Evolutionary conservation across 2,888 invertebrate genomes (phyloP).

Genomic region (Polydrusus cervinus): DNA sequence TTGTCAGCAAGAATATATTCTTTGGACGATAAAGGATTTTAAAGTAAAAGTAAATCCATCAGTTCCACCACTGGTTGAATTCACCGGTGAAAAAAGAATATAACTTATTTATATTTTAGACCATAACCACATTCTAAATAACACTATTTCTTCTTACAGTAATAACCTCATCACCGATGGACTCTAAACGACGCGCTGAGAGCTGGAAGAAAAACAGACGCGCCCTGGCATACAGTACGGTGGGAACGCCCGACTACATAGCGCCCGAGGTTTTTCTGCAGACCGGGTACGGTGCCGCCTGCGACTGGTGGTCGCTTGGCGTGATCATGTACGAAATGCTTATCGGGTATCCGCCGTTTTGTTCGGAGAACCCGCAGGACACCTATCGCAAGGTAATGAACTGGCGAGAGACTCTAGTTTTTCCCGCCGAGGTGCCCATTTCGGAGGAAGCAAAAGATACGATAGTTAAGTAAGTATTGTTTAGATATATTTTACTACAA

Average conservation of each 20-base stretch:
- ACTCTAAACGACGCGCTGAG: slow-evolving; percentile 97
- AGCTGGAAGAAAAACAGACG: slow-evolving; percentile 99
- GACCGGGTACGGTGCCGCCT: slow-evolving; percentile 97
- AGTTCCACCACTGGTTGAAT: too few species aligned
- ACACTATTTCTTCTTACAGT: slow-evolving; percentile 65
- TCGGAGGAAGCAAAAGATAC: slow-evolving; percentile 98
- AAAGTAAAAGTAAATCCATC: too few species aligned
- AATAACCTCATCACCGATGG: slow-evolving; percentile 86
- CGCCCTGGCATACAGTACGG: slow-evolving; percentile 94
- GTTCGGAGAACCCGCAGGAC: slow-evolving; percentile 98
- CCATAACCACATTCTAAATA: neutral
- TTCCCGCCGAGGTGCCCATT: slow-evolving; percentile 99
- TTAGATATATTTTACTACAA: neutral
- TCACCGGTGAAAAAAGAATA: too few species aligned
- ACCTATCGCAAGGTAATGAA: slow-evolving; percentile 99
- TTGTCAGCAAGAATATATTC: too few species aligned
- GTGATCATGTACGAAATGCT: slow-evolving; percentile 99
- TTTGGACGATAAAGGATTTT: too few species aligned
- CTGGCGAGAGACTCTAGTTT: slow-evolving; percentile 98
- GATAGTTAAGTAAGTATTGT: slow-evolving; percentile 76
- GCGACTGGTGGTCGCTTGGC: slow-evolving; percentile 99
- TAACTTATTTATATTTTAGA: too few species aligned
- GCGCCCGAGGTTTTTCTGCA: slow-evolving; percentile 99
- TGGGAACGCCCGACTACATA: slow-evolving; percentile 99
- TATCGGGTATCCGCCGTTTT: slow-evolving; percentile 99